Evolutionary conservation across 2,797 vertebrate genomes (phyloP), one percentile per base, ranked within the genome.

Genomic region (Lithobates sylvaticus): DNA sequence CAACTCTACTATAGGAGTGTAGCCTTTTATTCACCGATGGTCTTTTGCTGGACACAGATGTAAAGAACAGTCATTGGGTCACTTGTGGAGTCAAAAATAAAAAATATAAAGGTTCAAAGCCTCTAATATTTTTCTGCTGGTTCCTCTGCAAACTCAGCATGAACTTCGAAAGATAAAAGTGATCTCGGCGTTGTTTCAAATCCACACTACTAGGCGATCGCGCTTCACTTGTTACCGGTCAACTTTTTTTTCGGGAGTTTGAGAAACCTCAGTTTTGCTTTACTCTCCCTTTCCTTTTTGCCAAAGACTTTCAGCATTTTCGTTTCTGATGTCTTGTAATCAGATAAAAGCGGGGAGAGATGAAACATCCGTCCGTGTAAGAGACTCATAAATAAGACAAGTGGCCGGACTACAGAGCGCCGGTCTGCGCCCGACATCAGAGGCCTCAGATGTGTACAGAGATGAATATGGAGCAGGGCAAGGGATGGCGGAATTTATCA

Each of bases 361-460:
- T 65, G 61, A 65, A 65, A 65, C 61, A 65, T 65, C 61, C 21
- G 61, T 12, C 50, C 50, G 50, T 54, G 50, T 54, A 54, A 54
- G 50, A 54, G 61, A 26, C 61, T 65, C 61, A 65, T 65, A 65
- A 65, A 65, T 65, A 65, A 65, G 61, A 65, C 61, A 65, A 65
- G 61, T 26, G 61, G 61, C 61, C 23, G n/a, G 61, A 65, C 61
- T 23, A 26, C 21, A 26, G 61, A 65, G 61, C 23, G 61, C 61
- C 21, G 23, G n/a, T 1, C 61, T 26, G n/a, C 61, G 61, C 61
- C 61, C 61, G 8, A 65, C 61, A 65, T 65, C 61, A 65, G 23
- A 65, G 4, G 50, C 50, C 0, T 54, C 50, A 54, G 50, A 54
- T 18, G 50, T 54, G 50, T 54, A 18, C 50, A 5, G 50, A 65